Evolutionary conservation across 2,113 vertebrate genomes (phyloP), one percentile per base, ranked within the genome.

Genomic region (Channa maculata): DNA sequence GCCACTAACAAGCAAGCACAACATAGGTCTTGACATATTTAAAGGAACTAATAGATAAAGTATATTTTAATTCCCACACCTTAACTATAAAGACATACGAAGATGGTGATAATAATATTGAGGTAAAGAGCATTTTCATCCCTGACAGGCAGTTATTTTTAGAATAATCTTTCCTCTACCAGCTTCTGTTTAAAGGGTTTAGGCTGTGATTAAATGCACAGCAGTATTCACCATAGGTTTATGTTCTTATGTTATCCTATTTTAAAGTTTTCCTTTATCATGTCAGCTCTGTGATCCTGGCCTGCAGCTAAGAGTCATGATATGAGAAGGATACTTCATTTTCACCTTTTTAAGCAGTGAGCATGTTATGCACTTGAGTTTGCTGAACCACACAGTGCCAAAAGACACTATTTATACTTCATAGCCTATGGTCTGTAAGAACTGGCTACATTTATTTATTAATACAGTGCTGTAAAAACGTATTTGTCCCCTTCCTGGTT

Each of bases 291-390:
- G 64, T 83, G 83, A 91, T 89, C 83, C 82, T 68, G 49, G 83
- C 90, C 84, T 46, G 75, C 64, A 85, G 90, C 89, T 82, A 74
- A 49, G 64, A 78, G 60, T 49, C 75, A 57, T 46, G 41, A 85
- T 86, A 85, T 54, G 38, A 81, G 52, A 60, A 76, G 74, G 48
- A 75, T 43, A 44, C 24, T 65, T 66, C 66, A 0, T 88, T 78
- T 86, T 71, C 37, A 71, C 74, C 85, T 67, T 63, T 85, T 79
- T 81, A 63, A 83, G 63, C n/a, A 37, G 58, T 15, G 55, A 77
- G 65, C 59, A 45, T 36, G 63, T 70, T 57, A 44, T 54, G 33
- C 33, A 15, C 60, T 62, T 8, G 12, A 79, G 60, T 62, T 58
- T 61, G 46, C n/a, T 66, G 61, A 84, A 75, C 60, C 72, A 41